Evolutionary conservation across 37 sponge, comb jelly and placozoan species (phyloP).

Genomic region (Eunapius fragilis): DNA sequence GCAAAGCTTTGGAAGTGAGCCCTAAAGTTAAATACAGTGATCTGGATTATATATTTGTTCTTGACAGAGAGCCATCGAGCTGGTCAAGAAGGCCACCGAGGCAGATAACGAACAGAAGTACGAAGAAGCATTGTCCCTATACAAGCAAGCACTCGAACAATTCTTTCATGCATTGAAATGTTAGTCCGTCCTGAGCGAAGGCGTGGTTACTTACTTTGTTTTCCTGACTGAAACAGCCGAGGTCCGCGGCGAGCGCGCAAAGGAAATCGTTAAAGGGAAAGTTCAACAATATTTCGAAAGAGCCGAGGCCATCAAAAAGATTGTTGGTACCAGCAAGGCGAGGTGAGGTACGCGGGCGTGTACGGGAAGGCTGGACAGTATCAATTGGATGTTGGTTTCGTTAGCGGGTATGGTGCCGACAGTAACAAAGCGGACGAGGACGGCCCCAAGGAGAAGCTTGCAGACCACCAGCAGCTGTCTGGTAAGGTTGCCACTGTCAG

Average conservation of each 20-base stretch:
- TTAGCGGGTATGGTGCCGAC: not conserved
- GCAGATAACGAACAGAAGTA: conserved; percentile 82
- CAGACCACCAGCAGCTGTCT: too few relatives aligned
- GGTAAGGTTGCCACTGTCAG: too few relatives aligned
- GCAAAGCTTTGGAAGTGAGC: too few relatives aligned
- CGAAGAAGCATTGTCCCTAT: conserved; percentile 69
- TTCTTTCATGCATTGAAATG: conserved; percentile 89
- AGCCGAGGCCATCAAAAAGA: conserved; percentile 94
- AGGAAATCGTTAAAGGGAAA: conserved; percentile 78
- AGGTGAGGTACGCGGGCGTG: not conserved
- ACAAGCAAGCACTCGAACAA: conserved; percentile 80
- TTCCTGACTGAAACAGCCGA: too few relatives aligned
- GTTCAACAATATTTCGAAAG: conserved; percentile 86
- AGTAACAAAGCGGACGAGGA: not conserved
- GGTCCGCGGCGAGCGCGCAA: conserved; percentile 83
- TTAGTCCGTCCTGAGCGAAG: conserved; percentile 21
- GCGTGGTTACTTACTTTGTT: not conserved
- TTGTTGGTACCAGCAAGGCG: conserved; percentile 39
- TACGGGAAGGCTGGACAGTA: too few relatives aligned
- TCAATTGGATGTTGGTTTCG: too few relatives aligned
- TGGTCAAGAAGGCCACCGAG: conserved; percentile 78
- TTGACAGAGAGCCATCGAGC: conserved; percentile 86
- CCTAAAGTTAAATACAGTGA: too few relatives aligned
- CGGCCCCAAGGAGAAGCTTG: not conserved
- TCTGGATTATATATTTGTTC: not conserved